Conservation (phyloP, 2,797 vertebrate species). For the Centroberyx gerrardi region DNA sequence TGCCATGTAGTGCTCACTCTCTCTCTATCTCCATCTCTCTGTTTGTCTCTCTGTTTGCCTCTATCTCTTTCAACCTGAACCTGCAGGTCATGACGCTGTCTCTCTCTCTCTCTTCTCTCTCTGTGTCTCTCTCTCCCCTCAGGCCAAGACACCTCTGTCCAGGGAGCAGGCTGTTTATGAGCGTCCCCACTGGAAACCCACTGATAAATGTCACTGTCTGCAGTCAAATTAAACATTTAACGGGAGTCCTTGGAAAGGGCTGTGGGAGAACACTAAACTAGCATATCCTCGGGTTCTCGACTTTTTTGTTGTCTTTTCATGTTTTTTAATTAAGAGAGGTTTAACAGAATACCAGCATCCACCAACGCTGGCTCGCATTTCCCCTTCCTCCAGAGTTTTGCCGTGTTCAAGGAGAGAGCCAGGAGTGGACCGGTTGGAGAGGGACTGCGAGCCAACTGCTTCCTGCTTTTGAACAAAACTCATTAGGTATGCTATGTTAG, state of each 20-base stretch:
- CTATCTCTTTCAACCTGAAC: conserved; percentile 78
- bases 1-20: conserved; percentile 72
- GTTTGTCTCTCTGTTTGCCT: conserved; percentile 22
- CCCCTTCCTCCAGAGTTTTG: conserved; percentile 51
- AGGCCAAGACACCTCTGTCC: conserved; percentile 68
- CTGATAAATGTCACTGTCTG: conserved; percentile 70
- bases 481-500: conserved; percentile 49
- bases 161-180: conserved; percentile 66
- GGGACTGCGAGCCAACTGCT: conserved; percentile 49
- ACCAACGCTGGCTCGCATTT: conserved; percentile 46
- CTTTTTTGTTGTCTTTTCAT: conserved; percentile 52
- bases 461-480: conserved; percentile 54
- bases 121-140: conserved; percentile 39
- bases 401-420: conserved; percentile 47
- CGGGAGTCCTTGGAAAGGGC: conserved; percentile 61
- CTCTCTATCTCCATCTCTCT: conserved; percentile 85
- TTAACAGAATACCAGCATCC: conserved; percentile 49
- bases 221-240: conserved; percentile 73
- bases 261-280: conserved; percentile 50
- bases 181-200: conserved; percentile 57
- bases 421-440: conserved; percentile 39
- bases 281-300: conserved; percentile 44
- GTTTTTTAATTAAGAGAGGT: conserved; percentile 66
- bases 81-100: conserved; percentile 12
- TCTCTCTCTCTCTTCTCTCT: conserved; percentile 28